Evolutionary conservation across 1,140 invertebrate genomes (phyloP).

Genomic region (Nephila pilipes): DNA sequence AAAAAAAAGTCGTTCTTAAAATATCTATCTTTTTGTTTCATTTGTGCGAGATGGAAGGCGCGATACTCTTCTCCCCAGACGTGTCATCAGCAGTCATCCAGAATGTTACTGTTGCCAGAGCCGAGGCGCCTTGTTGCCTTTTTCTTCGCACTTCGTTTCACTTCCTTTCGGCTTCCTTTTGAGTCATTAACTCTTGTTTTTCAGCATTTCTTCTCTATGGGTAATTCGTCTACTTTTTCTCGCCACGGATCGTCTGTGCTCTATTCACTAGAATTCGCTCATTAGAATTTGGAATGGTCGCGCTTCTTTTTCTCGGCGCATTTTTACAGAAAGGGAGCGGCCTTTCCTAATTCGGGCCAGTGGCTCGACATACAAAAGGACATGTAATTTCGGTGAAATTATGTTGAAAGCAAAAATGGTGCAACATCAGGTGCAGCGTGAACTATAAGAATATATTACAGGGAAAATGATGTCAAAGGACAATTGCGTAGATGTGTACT

Average conservation of each 20-base stretch:
- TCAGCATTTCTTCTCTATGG: background rate
- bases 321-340: background rate
- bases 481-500: too few species aligned
- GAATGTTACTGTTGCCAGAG: background rate
- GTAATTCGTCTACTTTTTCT: background rate
- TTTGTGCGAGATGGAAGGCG: too few species aligned
- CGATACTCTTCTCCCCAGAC: too few species aligned
- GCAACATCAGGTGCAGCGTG: too few species aligned
- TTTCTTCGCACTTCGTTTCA: slow-evolving; percentile 45
- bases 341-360: background rate
- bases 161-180: slow-evolving; percentile 56
- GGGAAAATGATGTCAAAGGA: too few species aligned
- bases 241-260: slow-evolving; percentile 4
- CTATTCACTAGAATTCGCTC: background rate
- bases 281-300: background rate
- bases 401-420: too few species aligned
- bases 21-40: too few species aligned
- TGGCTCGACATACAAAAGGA: background rate
- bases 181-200: slow-evolving; percentile 52
- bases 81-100: background rate
- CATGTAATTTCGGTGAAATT: background rate
- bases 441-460: too few species aligned
- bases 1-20: too few species aligned
- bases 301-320: too few species aligned
- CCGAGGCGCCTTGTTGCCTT: background rate